Evolutionary conservation across 1,140 invertebrate species (phyloP).

Genomic region (Lutraria rhynchaena): DNA sequence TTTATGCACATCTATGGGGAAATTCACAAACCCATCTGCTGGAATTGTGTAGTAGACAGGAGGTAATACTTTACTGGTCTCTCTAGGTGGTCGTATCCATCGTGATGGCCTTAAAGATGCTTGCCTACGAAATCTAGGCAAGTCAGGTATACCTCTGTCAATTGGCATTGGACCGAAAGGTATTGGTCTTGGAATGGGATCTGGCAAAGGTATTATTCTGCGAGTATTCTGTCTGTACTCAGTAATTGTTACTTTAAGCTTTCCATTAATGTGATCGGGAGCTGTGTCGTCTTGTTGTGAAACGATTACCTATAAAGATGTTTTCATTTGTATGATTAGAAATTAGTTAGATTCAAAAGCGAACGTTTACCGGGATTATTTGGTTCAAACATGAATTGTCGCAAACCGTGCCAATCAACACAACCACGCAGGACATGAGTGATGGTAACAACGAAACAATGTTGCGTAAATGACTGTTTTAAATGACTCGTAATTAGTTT

Average conservation of each 20-base stretch:
- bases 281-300: constrained; percentile 63
- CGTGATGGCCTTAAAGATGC: too few species aligned
- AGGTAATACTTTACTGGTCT: constrained; percentile 14
- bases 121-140: background rate
- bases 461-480: too few species aligned
- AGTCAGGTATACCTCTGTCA: background rate
- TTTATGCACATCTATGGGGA: constrained; percentile 57
- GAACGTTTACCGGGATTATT: background rate
- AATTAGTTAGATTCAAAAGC: background rate
- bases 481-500: too few species aligned
- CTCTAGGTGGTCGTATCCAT: background rate
- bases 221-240: too few species aligned
- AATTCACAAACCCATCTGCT: constrained; percentile 61
- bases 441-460: too few species aligned
- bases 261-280: constrained; percentile 35
- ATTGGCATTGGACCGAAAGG: background rate
- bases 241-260: constrained; percentile 60
- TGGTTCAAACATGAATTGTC: too few species aligned
- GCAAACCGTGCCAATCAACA: too few species aligned
- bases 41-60: constrained; percentile 47
- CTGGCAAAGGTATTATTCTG: background rate
- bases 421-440: too few species aligned
- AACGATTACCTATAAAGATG: constrained; percentile 61
- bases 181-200: too few species aligned
- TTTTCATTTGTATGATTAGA: background rate